Conservation (phyloP, 2,797 vertebrate species). For the Pseudochaenichthys georgianus region DNA sequence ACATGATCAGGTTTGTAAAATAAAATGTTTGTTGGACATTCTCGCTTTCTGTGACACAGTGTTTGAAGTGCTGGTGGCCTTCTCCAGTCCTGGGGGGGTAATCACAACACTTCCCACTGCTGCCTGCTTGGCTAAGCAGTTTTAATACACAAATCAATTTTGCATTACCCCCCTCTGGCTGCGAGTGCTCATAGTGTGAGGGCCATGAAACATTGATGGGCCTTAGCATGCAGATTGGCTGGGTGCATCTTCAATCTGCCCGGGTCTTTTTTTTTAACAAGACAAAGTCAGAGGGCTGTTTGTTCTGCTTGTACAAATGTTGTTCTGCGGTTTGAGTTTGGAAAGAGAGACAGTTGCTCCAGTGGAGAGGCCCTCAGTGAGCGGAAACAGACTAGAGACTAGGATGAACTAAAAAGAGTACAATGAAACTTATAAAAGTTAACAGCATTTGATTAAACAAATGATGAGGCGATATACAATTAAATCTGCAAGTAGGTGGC, state of each 20-base stretch:
- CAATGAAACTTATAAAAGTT: too few relatives aligned
- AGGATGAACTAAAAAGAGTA: too few relatives aligned
- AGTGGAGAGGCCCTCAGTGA: slow-evolving; percentile 22
- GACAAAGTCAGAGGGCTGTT: slow-evolving; percentile 84
- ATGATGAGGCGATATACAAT: too few relatives aligned
- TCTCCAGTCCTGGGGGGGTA: slow-evolving; percentile 76
- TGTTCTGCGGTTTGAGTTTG: slow-evolving; percentile 67
- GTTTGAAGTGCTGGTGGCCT: slow-evolving; percentile 44
- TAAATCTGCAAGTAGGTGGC: too few relatives aligned
- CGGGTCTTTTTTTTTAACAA: slow-evolving; percentile 67
- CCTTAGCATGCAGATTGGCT: slow-evolving; percentile 89
- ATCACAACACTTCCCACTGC: slow-evolving; percentile 88
- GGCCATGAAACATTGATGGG: slow-evolving; percentile 93
- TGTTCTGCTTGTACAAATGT: slow-evolving; percentile 82
- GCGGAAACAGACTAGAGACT: slow-evolving; percentile 18
- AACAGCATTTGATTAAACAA: too few relatives aligned
- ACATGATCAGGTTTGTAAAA: too few relatives aligned
- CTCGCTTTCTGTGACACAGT: too few relatives aligned
- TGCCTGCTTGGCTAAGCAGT: slow-evolving; percentile 89
- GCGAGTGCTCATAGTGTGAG: slow-evolving; percentile 87
- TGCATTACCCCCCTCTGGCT: slow-evolving; percentile 91
- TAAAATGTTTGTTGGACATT: too few relatives aligned
- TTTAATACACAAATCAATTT: slow-evolving; percentile 96
- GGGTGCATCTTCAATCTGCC: slow-evolving; percentile 86
- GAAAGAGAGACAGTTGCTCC: slow-evolving; percentile 51